These are phyloP conservation scores for Willisornis vidua DNA, from an alignment of 2,113 vertebrate genomes.

Conservation along the genomic window DNA sequence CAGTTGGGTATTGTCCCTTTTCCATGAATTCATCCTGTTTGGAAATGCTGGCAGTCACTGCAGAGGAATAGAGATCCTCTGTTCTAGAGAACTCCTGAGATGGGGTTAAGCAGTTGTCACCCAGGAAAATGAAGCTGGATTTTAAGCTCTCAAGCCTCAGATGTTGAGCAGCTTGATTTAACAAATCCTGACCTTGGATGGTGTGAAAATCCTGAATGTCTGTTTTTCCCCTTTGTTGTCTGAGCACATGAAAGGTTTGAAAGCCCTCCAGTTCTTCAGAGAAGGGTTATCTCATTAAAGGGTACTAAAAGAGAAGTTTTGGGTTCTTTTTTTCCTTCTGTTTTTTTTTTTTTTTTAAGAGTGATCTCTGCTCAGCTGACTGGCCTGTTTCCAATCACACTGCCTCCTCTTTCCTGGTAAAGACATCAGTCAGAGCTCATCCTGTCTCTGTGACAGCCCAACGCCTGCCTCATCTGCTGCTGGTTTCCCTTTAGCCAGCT, in stretches of 20 bases:
- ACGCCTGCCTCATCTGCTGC: constrained; percentile 43
- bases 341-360: background rate
- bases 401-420: background rate
- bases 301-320: background rate
- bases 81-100: background rate
- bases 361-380: background rate
- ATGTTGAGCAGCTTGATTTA: constrained; percentile 2
- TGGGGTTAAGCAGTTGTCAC: constrained; percentile 4
- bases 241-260: background rate
- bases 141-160: constrained; percentile 37
- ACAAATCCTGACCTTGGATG: background rate
- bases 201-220: background rate
- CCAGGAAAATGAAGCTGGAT: constrained; percentile 33
- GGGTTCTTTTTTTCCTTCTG: background rate
- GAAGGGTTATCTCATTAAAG: constrained; percentile 9
- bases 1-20: background rate
- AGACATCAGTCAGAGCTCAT: constrained; percentile 66
- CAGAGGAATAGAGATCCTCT: background rate
- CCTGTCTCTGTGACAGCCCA: constrained; percentile 67
- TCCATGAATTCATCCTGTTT: background rate
- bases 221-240: background rate
- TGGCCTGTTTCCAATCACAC: background rate
- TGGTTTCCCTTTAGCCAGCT: constrained; percentile 68
- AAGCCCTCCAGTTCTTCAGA: background rate
- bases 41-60: background rate